phyloP scores from a whole-genome alignment of 2,113 vertebrate genomes.

The Ammodytes dubius region DNA sequence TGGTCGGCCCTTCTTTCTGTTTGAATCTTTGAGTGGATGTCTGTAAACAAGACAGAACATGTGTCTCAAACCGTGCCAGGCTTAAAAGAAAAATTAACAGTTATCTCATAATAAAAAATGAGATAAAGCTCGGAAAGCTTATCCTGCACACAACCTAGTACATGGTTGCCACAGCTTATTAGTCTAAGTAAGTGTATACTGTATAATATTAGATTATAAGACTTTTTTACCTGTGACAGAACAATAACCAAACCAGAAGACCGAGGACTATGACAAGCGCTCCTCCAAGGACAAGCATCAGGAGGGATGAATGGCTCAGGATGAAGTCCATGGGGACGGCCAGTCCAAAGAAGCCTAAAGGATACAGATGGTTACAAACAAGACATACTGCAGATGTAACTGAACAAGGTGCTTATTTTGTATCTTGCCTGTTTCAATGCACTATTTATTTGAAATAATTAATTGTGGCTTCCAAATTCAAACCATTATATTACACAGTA shows the following conservation, averaged over 20 bases:
- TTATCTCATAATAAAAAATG: background rate
- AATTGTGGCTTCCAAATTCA: background rate
- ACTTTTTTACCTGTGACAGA: conserved; percentile 88
- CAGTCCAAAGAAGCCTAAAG: conserved; percentile 83
- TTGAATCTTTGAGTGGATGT: conserved; percentile 70
- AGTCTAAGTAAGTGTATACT: too few relatives aligned
- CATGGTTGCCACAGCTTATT: background rate
- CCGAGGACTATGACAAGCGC: conserved; percentile 84
- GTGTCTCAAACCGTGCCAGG: background rate
- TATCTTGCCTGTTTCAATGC: background rate
- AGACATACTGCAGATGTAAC: background rate
- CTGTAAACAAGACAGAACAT: conserved; percentile 66
- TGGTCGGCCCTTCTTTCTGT: conserved; percentile 79
- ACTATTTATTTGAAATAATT: background rate
- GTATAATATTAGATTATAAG: background rate
- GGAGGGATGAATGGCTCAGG: conserved; percentile 86
- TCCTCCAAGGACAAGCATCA: conserved; percentile 88
- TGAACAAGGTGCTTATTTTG: background rate
- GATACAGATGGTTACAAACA: background rate
- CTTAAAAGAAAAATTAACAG: background rate
- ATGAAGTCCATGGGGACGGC: conserved; percentile 85
- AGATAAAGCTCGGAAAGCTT: background rate
- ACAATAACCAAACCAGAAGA: conserved; percentile 87
- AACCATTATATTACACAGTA: background rate
- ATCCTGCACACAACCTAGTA: background rate